Conservation (phyloP, 35 echinoderm and acorn worm species). For the Diadema setosum region DNA sequence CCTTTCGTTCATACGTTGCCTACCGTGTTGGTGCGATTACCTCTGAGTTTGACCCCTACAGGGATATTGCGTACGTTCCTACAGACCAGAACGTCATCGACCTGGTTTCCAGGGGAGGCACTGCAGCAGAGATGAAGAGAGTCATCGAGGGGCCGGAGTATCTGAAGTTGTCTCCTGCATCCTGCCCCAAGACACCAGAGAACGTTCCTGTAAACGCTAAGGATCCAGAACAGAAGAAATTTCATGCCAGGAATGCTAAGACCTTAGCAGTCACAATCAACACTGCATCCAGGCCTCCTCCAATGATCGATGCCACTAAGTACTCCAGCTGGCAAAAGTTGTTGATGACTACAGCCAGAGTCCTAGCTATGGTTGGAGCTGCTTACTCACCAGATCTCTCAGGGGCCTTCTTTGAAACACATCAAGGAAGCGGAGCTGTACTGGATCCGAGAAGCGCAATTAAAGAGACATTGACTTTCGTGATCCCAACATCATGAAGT, state of each 20-base stretch:
- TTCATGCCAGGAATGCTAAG: not conserved
- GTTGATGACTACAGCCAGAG: too few relatives aligned
- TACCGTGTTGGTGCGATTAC: slow-evolving; percentile 54
- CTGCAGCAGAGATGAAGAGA: not conserved
- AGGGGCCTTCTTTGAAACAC: slow-evolving; percentile 49
- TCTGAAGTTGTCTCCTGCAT: not conserved
- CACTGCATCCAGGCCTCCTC: not conserved
- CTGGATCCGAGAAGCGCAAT: slow-evolving; percentile 68
- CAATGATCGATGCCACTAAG: slow-evolving; percentile 27
- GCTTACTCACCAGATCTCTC: slow-evolving; percentile 26
- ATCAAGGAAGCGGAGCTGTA: slow-evolving; percentile 67
- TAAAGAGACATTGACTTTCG: slow-evolving; percentile 64
- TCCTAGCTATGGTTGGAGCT: slow-evolving; percentile 34
- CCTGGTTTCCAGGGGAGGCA: slow-evolving; percentile 60
- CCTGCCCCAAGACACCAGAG: slow-evolving; percentile 49
- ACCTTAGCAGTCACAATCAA: not conserved
- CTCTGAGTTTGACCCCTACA: slow-evolving; percentile 40
- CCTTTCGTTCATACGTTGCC: slow-evolving; percentile 53
- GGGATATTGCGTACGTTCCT: slow-evolving; percentile 41
- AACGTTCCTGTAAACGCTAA: slow-evolving; percentile 27
- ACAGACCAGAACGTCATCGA: slow-evolving; percentile 64
- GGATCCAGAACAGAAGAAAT: slow-evolving; percentile 37
- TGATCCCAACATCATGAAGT: slow-evolving; percentile 62
- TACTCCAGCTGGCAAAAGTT: slow-evolving; percentile 50
- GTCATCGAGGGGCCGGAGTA: slow-evolving; percentile 7